A percentile compares a stretch with the other conserved stretches of the same genome.
Evolutionary conservation across 2,888 invertebrate genomes (phyloP).

Genomic region (Campoplex capitator): DNA sequence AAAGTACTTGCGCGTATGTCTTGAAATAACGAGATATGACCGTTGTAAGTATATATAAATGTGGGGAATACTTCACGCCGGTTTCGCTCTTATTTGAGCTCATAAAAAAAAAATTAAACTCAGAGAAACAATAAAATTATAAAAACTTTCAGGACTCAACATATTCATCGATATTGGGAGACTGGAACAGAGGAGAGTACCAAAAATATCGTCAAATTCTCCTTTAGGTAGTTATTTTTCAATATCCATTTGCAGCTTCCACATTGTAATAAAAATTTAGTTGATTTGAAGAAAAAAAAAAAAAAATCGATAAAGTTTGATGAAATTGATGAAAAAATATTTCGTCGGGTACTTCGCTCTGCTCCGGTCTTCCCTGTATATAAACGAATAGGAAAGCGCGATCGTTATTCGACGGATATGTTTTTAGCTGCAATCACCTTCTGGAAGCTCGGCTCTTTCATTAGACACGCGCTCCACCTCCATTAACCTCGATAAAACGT

Average conservation of each 20-base stretch:
- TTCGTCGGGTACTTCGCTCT: not conserved
- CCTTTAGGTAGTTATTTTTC: not conserved
- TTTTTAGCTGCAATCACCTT: constrained; percentile 32
- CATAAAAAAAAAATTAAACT: not conserved
- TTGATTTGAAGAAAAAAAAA: not conserved
- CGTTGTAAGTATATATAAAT: constrained; percentile 25
- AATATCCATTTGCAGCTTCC: not conserved
- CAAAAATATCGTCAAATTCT: not conserved
- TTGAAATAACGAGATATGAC: constrained; percentile 57
- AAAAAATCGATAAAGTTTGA: no score
- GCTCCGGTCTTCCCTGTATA: not conserved
- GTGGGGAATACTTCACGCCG: not conserved
- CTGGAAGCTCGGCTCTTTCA: constrained; percentile 43
- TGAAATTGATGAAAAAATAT: no score
- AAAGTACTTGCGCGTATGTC: constrained; percentile 51
- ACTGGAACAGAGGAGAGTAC: not conserved
- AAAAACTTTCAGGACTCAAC: not conserved
- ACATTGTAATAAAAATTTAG: not conserved
- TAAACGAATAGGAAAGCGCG: constrained; percentile 18
- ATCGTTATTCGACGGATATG: constrained; percentile 41
- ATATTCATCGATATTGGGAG: not conserved
- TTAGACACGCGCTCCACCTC: constrained; percentile 40
- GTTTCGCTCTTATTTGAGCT: not conserved
- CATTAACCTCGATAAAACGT: constrained; percentile 54
- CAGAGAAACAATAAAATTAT: not conserved